Evolutionary conservation across 2,888 invertebrate species (phyloP).

Genomic region (Platypus cylindrus): DNA sequence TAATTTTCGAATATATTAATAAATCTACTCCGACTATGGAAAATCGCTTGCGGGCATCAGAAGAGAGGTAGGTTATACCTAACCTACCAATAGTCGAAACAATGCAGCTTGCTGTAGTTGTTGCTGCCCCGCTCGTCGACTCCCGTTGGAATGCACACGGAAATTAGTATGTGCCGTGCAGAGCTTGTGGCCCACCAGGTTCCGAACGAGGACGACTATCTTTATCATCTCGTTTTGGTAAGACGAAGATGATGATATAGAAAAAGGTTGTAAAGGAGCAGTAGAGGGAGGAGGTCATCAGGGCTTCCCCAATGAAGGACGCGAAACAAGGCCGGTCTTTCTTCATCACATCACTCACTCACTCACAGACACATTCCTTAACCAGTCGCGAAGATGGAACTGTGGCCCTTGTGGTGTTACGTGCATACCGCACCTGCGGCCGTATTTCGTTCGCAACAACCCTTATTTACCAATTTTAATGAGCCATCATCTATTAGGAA

Average conservation of each 20-base stretch:
- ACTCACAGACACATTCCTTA: slow-evolving; percentile 7
- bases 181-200: slow-evolving; percentile 7
- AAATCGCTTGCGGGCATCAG: no score
- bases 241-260: no score
- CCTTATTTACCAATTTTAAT: neutral
- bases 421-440: slow-evolving; percentile 23
- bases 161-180: slow-evolving; percentile 25
- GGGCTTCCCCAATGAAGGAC: slow-evolving; percentile 30
- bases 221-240: no score
- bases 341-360: slow-evolving; percentile 10
- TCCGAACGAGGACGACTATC: slow-evolving; percentile 5
- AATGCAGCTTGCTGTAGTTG: slow-evolving; percentile 14
- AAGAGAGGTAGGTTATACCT: no score
- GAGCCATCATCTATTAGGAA: no score
- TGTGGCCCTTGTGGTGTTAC: slow-evolving; percentile 35
- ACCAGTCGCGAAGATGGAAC: slow-evolving; percentile 23
- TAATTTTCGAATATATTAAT: no score
- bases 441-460: slow-evolving; percentile 16
- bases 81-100: no score
- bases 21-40: no score
- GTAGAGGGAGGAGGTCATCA: slow-evolving; percentile 18
- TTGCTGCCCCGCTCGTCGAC: neutral
- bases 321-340: slow-evolving; percentile 30
- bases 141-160: slow-evolving; percentile 32
- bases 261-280: no score